Evolutionary conservation across 1,140 invertebrate genomes (phyloP).

Genomic region (Meloidogyne exigua): DNA sequence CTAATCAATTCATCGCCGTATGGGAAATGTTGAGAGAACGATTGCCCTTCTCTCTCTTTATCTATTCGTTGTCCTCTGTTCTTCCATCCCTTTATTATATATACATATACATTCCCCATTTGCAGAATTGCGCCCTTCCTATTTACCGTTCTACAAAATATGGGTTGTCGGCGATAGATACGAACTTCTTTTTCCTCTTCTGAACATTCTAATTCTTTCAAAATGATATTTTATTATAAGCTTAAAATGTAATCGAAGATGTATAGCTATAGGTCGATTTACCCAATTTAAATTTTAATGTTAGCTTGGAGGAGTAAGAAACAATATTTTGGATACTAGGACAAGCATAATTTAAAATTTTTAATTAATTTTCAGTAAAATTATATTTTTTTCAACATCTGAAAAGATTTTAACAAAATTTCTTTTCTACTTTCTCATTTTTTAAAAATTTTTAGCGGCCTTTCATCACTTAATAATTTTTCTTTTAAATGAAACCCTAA

Average conservation of each 20-base stretch:
- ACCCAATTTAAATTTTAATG: neutral
- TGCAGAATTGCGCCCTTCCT: constrained; percentile 5
- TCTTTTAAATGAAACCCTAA: neutral
- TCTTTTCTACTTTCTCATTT: neutral
- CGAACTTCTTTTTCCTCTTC: neutral
- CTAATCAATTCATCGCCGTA: constrained; percentile 1
- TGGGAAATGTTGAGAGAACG: neutral
- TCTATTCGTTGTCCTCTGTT: constrained; percentile 4
- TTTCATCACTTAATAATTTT: neutral
- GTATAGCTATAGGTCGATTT: neutral
- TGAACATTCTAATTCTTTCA: neutral
- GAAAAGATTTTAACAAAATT: no score
- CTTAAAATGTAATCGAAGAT: neutral
- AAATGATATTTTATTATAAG: neutral
- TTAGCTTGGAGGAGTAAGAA: neutral
- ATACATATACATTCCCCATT: neutral
- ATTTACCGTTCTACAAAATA: neutral
- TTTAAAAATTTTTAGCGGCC: neutral
- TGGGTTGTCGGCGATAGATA: neutral
- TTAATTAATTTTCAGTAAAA: no score
- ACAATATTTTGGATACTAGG: no score
- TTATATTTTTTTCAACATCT: no score
- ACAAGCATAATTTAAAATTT: no score
- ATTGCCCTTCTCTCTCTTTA: neutral
- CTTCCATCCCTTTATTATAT: neutral